Evolutionary conservation across 2,113 vertebrate genomes (phyloP), one percentile per base, ranked within the genome.

Genomic region (Cygnus buccinator): DNA sequence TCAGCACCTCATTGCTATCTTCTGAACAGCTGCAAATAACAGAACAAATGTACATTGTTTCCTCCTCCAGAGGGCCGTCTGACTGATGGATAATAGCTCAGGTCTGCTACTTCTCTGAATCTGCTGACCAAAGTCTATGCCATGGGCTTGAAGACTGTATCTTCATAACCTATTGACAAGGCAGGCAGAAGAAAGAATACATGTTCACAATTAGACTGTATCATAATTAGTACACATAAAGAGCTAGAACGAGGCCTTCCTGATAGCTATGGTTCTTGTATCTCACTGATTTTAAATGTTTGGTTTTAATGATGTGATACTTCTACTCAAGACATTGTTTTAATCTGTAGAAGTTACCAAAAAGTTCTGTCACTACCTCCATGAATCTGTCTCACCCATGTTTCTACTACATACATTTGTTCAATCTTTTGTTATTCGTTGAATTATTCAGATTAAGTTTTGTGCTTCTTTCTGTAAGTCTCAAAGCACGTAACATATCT

Each of bases 1-100:
- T 95, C 90, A 93, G 66, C 84, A 91, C 78, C 84, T 95, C 70
- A 26, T 61, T 66, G 77, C 63, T 85, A 33, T 90, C 93, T 95
- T 85, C 84, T 70, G n/a, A 92, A 66, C 89, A 94, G 86, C 86
- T 93, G 77, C 62, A 87, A 96, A 65, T 23, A 48, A 55, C 65
- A 75, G 57, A 88, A 86, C 76, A 95, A 92, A 84, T 5, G 83
- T 17, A 54, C 48, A 46, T 94, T 91, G 70, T 93, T 87, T 79
- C 48, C 31, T 83, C 43, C 91, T 95, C 75, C 26, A 3, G 84
- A 92, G 59, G 93, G 11, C 11, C 20, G 79, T 91, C 73, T 94
- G 35, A 77, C 70, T 73, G 59, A 62, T 20, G n/a, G 58, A 44
- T 55, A 59, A 85, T 63, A 79, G 23, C 41, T 81, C 3, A 0